Percentiles rank a stretch among this genome's conserved stretches.
These are phyloP conservation scores for Teleopsis dalmanni DNA, from an alignment of 1,140 invertebrate species.

Conservation along the genomic window DNA sequence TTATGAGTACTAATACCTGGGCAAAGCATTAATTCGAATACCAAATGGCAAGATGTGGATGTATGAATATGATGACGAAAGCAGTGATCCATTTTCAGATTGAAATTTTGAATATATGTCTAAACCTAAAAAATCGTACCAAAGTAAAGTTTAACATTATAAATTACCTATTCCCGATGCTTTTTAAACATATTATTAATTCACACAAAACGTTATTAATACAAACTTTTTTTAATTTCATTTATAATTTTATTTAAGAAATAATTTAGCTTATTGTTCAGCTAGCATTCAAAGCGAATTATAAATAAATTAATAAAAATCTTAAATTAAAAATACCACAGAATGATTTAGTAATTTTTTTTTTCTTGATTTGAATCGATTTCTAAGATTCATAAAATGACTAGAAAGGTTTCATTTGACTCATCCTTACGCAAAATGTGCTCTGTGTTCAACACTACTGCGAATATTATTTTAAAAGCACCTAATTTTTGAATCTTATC, in stretches of 20 bases:
- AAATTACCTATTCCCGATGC: too few species aligned
- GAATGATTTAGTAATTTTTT: conserved; percentile 5
- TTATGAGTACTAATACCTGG: too few species aligned
- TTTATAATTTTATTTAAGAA: neutral
- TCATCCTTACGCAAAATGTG: neutral
- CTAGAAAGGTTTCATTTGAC: neutral
- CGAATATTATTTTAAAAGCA: neutral
- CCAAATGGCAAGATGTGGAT: too few species aligned
- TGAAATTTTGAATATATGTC: too few species aligned
- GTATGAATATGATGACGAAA: too few species aligned
- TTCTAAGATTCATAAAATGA: neutral
- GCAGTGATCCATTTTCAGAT: too few species aligned
- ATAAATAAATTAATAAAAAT: conserved; percentile 2
- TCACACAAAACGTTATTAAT: too few species aligned
- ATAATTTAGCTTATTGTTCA: neutral
- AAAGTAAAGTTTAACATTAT: too few species aligned
- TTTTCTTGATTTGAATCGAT: conserved; percentile 1
- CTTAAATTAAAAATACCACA: conserved; percentile 14
- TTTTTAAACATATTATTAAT: too few species aligned
- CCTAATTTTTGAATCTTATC: neutral
- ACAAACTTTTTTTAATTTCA: neutral
- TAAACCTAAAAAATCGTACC: too few species aligned
- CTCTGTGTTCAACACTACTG: neutral
- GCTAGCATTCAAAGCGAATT: neutral
- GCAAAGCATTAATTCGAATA: too few species aligned